Percentiles rank a stretch among this genome's conserved stretches.
phyloP scores from a whole-genome alignment of 1,140 invertebrate genomes.

The Drosophila fuyamai region DNA sequence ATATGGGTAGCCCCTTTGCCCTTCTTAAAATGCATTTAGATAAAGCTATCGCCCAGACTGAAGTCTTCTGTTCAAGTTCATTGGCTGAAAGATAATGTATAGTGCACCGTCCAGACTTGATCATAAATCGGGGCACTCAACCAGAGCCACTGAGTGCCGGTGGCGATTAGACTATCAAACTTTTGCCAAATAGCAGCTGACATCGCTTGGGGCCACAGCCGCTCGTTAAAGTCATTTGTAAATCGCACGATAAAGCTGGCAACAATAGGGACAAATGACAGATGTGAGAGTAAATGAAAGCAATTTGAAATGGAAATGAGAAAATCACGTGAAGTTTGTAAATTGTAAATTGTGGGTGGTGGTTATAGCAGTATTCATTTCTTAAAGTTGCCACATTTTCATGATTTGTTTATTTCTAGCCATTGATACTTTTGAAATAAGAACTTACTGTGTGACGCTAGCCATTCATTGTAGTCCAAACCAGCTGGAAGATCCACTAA shows the following conservation, averaged over 20 bases:
- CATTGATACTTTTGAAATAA: too few species aligned
- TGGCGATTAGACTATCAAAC: constrained; percentile 33
- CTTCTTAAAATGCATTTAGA: constrained; percentile 14
- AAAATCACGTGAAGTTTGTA: constrained; percentile 25
- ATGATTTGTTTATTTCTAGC: too few species aligned
- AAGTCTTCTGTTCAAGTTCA: constrained; percentile 21
- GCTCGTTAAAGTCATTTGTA: constrained; percentile 42
- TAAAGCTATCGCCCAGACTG: constrained; percentile 19
- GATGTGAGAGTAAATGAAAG: constrained; percentile 23
- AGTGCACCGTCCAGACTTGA: constrained; percentile 3
- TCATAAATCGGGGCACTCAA: constrained; percentile 33
- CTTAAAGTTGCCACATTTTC: too few species aligned
- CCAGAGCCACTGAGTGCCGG: constrained; percentile 15
- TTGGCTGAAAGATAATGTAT: constrained; percentile 7
- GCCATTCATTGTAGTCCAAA: constrained; percentile 99
- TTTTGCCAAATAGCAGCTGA: constrained; percentile 30
- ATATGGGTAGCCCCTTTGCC: not conserved
- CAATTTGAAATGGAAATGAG: constrained; percentile 26
- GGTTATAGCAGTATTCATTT: too few species aligned
- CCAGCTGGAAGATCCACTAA: constrained; percentile 96
- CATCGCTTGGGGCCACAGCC: not conserved
- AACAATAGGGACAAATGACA: constrained; percentile 23
- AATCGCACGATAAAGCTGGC: constrained; percentile 48
- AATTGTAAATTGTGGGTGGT: not conserved
- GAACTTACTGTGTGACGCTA: constrained; percentile 97